Evolutionary conservation across 2,888 invertebrate genomes (phyloP), one percentile per base, ranked within the genome.

Genomic region (Isotomurus palustris): DNA sequence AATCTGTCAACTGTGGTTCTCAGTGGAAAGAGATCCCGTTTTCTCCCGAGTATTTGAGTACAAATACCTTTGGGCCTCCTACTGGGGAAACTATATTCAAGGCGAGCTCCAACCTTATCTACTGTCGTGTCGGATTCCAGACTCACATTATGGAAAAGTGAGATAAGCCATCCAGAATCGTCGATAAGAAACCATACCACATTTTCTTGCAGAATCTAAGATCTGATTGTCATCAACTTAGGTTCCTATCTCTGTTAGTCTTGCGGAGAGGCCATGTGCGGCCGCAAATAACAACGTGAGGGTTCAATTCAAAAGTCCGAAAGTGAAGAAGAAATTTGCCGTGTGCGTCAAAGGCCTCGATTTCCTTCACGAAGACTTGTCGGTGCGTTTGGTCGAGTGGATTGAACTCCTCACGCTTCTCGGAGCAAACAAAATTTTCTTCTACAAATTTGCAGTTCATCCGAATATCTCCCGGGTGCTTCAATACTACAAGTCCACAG

Each of bases 51-150:
- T 74, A 17, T n/a, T n/a, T n/a, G n/a, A n/a, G n/a, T n/a, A n/a
- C n/a, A n/a, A n/a, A n/a, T n/a, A n/a, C n/a, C n/a, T n/a, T n/a
- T n/a, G n/a, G n/a, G n/a, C n/a, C n/a, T n/a, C n/a, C n/a, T n/a
- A n/a, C n/a, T n/a, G n/a, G n/a, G n/a, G n/a, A n/a, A n/a, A n/a
- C n/a, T n/a, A n/a, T n/a, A n/a, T n/a, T n/a, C n/a, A n/a, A n/a
- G n/a, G n/a, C n/a, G n/a, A n/a, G n/a, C n/a, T n/a, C 75, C 92
- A 93, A 77, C 92, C 93, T 0, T 93, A 91, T 75, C 80, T 93
- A 69, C 85, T 90, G 66, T 90, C 91, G 21, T 93, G 93, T 76
- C 87, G 88, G 73, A 82, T 93, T 70, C 92, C 93, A 0, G 81
- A 82, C 63, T 82, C 83, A 17, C 77, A 78, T 48, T 86, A 86